These are phyloP conservation scores for Tor tambroides DNA, from an alignment of 2,113 vertebrate genomes.

Conservation along the genomic window DNA sequence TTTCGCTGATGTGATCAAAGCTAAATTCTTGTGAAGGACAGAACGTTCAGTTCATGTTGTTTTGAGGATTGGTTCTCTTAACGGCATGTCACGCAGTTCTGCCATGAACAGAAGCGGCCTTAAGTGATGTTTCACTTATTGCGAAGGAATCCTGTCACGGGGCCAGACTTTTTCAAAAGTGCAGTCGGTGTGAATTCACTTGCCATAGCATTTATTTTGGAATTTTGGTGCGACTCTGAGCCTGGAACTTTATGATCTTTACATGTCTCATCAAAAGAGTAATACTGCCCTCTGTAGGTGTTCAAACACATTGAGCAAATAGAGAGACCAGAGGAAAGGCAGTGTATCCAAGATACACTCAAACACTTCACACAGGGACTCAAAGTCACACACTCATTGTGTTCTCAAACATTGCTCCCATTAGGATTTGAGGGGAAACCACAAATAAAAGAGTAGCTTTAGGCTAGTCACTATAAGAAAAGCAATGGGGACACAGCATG, in stretches of 20 bases:
- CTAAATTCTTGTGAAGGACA: not conserved
- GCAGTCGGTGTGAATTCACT: constrained; percentile 19
- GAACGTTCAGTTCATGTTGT: constrained; percentile 9
- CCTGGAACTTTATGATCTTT: not conserved
- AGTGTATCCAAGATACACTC: constrained; percentile 18
- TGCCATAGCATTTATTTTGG: not conserved
- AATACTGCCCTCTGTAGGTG: constrained; percentile 56
- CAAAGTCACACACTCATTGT: not conserved
- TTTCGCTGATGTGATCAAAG: not conserved
- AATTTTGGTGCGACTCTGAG: not conserved
- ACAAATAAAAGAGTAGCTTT: constrained; percentile 63
- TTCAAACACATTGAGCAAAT: constrained; percentile 28
- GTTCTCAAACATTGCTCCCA: constrained; percentile 48
- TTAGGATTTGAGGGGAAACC: constrained; percentile 65
- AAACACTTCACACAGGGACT: constrained; percentile 9
- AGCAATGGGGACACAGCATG: constrained; percentile 41
- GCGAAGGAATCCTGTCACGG: not conserved
- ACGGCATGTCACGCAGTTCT: constrained; percentile 19
- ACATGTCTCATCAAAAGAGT: constrained; percentile 16
- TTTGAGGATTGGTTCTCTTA: not conserved
- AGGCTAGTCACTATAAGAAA: constrained; percentile 52
- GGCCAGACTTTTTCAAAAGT: constrained; percentile 9
- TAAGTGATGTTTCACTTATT: constrained; percentile 7
- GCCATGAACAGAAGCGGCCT: constrained; percentile 11
- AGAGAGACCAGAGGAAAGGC: constrained; percentile 48